These are phyloP conservation scores for Euwallacea fornicatus DNA, from an alignment of 1,140 invertebrate genomes.

Conservation along the genomic window DNA sequence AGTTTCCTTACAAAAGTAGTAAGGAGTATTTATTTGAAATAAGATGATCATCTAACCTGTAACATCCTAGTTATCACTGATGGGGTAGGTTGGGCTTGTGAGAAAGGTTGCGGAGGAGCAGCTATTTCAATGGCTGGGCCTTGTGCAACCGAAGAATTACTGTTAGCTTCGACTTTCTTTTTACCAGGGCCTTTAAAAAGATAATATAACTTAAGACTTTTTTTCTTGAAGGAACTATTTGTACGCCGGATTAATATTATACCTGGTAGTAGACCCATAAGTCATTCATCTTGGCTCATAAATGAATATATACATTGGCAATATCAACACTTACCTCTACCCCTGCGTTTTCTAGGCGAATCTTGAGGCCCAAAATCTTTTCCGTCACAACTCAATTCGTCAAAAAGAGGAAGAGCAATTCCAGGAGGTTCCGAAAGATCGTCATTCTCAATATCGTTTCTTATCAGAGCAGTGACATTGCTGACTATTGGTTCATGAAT, in stretches of 20 bases:
- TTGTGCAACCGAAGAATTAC: conserved; percentile 32
- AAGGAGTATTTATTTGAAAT: neutral
- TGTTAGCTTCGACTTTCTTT: conserved; percentile 32
- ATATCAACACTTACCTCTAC: conserved; percentile 25
- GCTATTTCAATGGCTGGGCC: conserved; percentile 48
- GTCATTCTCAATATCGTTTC: conserved; percentile 44
- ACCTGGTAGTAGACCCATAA: too few species aligned
- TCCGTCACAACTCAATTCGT: conserved; percentile 36
- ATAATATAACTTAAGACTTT: neutral
- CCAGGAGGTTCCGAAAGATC: conserved; percentile 48
- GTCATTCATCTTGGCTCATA: too few species aligned
- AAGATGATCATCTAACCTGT: conserved; percentile 45
- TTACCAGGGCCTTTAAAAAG: conserved; percentile 24
- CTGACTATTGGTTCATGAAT: conserved; percentile 39
- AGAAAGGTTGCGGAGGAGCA: conserved; percentile 55
- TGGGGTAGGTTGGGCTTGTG: conserved; percentile 53
- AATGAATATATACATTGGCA: too few species aligned
- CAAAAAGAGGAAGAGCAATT: conserved; percentile 44
- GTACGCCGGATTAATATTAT: too few species aligned
- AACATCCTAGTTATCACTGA: conserved; percentile 68
- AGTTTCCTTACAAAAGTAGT: too few species aligned
- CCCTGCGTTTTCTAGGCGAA: conserved; percentile 32
- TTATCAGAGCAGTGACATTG: conserved; percentile 37
- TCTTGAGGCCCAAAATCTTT: conserved; percentile 4
- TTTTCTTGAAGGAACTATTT: too few species aligned